Conservation (phyloP, 2,888 invertebrate genomes). For the Scaeva pyrastri region DNA sequence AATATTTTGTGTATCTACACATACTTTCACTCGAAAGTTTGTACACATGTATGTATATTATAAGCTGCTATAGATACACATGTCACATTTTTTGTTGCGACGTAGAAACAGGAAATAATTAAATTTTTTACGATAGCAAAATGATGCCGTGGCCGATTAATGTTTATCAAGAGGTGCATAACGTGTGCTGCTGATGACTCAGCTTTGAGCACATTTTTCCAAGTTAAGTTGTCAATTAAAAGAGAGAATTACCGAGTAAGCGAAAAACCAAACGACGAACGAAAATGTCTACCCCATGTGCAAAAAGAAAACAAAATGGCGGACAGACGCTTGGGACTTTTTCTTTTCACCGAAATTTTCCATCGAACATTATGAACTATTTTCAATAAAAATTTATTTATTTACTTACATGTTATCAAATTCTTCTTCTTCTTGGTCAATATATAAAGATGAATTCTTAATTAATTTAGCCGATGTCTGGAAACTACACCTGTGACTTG, state of each 20-base stretch:
- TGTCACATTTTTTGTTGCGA: conserved; percentile 15
- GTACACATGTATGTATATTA: neutral
- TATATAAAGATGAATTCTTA: conserved; percentile 62
- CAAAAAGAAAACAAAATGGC: conserved; percentile 66
- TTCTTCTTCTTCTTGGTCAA: conserved; percentile 78
- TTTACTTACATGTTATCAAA: conserved; percentile 82
- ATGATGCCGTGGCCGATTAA: neutral
- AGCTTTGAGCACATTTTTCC: conserved; percentile 15
- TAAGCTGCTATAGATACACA: neutral
- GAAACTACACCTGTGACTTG: conserved; percentile 63
- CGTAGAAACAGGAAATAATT: conserved; percentile 6
- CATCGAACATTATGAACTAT: neutral
- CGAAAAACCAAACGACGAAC: neutral
- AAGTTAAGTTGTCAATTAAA: neutral
- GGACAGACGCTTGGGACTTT: conserved; percentile 54
- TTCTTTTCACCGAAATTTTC: neutral
- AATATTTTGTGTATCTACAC: neutral
- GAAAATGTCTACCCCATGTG: conserved; percentile 39
- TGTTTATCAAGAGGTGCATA: conserved; percentile 23
- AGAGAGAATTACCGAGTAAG: neutral
- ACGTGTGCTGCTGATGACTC: conserved; percentile 50
- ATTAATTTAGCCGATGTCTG: conserved; percentile 51
- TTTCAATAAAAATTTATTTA: neutral
- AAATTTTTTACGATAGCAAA: neutral
- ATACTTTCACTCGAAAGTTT: neutral